phyloP scores from a whole-genome alignment of 2,797 vertebrate species.

The Fringilla coelebs region DNA sequence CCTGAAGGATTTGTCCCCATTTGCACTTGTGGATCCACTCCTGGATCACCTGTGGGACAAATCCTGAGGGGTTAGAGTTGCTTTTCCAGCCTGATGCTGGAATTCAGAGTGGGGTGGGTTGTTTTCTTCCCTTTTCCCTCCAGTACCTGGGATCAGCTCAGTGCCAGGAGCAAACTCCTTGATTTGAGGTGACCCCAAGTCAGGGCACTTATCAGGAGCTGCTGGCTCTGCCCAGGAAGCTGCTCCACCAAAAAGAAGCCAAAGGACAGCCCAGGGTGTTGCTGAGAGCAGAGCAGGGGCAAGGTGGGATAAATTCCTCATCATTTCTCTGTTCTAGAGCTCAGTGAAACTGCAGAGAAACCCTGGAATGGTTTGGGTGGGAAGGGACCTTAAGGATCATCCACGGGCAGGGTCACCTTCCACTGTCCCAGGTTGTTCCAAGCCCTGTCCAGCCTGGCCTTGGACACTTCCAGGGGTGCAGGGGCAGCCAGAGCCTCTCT shows the following conservation, averaged over 20 bases:
- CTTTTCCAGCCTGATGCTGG: not conserved
- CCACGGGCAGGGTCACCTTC: not conserved
- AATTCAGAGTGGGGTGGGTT: not conserved
- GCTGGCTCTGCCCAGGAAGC: not conserved
- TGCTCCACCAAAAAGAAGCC: not conserved
- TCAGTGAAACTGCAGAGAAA: not conserved
- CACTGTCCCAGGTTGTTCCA: rapidly evolving
- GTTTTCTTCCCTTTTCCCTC: not conserved
- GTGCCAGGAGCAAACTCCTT: not conserved
- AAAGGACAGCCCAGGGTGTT: not conserved
- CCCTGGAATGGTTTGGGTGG: not conserved
- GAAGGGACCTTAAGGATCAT: not conserved
- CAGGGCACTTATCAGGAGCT: not conserved
- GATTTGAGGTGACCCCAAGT: not conserved
- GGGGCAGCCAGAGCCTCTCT: not conserved
- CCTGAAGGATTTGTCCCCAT: not conserved
- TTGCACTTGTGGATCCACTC: rapidly evolving
- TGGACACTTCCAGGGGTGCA: not conserved
- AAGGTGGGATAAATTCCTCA: not conserved
- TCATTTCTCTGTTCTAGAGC: not conserved
- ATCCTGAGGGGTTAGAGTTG: not conserved
- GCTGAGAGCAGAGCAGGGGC: not conserved
- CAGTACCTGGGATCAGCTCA: not conserved
- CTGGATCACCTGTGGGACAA: not conserved
- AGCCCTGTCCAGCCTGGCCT: rapidly evolving